A percentile compares a stretch with the other conserved stretches of the same genome.
Conservation (phyloP, 2,113 vertebrate species). For the Oryctolagus cuniculus region DNA sequence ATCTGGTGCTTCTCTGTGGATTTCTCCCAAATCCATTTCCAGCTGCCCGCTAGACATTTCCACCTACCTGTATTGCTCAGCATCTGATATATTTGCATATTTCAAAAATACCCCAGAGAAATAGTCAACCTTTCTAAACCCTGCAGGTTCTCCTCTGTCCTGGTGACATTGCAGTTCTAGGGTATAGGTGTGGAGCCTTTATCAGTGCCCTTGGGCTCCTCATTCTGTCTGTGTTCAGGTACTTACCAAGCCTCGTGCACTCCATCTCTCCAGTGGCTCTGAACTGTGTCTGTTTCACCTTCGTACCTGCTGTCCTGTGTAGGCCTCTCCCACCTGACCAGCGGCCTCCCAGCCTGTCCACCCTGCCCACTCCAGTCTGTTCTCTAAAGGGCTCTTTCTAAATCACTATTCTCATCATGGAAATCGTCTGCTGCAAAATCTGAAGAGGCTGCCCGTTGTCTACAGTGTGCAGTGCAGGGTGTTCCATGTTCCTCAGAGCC, state of each 20-base stretch:
- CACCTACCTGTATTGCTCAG: neutral
- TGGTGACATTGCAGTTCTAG: neutral
- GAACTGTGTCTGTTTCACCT: neutral
- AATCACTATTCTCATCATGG: conserved; percentile 27
- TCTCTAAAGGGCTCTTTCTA: conserved; percentile 44
- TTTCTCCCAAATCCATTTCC: conserved; percentile 38
- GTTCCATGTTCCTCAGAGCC: neutral
- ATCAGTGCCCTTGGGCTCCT: neutral
- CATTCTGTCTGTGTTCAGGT: neutral
- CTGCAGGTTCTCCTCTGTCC: neutral
- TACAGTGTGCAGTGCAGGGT: neutral
- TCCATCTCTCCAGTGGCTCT: neutral
- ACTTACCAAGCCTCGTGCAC: neutral
- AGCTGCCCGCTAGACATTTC: neutral
- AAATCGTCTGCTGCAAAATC: conserved; percentile 28
- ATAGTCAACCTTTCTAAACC: neutral
- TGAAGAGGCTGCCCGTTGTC: conserved; percentile 4
- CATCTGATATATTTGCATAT: neutral
- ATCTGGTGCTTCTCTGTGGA: neutral
- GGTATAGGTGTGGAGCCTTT: neutral
- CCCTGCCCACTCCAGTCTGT: conserved; percentile 1
- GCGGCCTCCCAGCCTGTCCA: conserved; percentile 22
- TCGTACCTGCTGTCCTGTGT: neutral
- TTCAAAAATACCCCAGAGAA: neutral
- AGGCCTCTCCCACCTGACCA: conserved; percentile 2